Conservation (phyloP, 1,140 invertebrate genomes). For the Euwallacea fornicatus region DNA sequence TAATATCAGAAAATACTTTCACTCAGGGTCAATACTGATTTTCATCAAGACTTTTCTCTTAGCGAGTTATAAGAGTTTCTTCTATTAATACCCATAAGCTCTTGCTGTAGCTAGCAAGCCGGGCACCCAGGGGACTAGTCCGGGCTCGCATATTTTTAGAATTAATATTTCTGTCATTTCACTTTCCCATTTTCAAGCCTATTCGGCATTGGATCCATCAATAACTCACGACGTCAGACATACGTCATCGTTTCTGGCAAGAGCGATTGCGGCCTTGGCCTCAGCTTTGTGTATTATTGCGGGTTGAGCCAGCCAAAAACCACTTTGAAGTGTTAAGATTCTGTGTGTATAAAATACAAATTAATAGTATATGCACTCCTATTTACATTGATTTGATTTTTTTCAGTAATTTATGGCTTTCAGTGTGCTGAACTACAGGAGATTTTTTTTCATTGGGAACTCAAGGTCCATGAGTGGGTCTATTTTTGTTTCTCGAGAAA, state of each 20-base stretch:
- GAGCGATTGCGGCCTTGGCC: conserved; percentile 26
- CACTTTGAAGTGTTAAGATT: conserved; percentile 29
- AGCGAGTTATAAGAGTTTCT: not conserved
- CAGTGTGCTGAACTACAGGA: too few species aligned
- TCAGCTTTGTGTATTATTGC: conserved; percentile 25
- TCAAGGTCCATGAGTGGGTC: too few species aligned
- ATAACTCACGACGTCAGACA: conserved; percentile 15
- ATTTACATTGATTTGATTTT: not conserved
- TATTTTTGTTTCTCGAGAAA: too few species aligned
- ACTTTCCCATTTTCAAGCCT: not conserved
- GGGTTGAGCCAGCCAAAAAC: conserved; percentile 23
- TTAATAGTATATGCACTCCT: conserved; percentile 13
- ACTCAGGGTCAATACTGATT: too few species aligned
- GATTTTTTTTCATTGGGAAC: too few species aligned
- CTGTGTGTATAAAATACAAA: conserved; percentile 15
- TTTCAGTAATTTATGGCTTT: conserved; percentile 15
- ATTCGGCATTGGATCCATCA: conserved; percentile 4
- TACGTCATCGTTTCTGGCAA: conserved; percentile 28
- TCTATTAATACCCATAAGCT: not conserved
- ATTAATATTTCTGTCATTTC: not conserved
- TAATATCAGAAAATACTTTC: too few species aligned
- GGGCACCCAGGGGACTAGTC: not conserved
- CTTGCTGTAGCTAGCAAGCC: not conserved
- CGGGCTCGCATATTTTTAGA: not conserved
- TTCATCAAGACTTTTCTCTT: too few species aligned